Evolutionary conservation across 2,888 invertebrate genomes (phyloP).

Genomic region (Nyleta sp.): DNA sequence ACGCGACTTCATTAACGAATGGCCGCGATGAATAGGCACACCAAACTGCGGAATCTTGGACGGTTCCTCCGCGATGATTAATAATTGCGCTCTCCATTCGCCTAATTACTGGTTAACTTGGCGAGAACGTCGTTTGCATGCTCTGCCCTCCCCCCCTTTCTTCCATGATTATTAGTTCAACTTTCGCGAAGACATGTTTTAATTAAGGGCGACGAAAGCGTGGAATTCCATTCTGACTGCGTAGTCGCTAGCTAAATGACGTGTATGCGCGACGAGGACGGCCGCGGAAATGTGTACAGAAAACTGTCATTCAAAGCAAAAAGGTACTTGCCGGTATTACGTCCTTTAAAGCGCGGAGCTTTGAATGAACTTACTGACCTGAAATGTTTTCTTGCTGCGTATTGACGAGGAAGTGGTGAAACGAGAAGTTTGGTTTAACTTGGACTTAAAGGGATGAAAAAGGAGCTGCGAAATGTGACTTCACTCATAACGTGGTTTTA

Average conservation of each 20-base stretch:
- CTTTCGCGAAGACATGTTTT: constrained; percentile 55
- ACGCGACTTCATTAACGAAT: constrained; percentile 80
- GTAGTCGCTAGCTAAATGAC: constrained; percentile 35
- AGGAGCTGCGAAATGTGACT: constrained; percentile 12
- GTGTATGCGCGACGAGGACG: constrained; percentile 17
- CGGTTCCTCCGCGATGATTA: constrained; percentile 71
- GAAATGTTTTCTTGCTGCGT: constrained; percentile 45
- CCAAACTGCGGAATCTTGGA: constrained; percentile 73
- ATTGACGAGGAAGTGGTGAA: constrained; percentile 52
- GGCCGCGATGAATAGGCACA: constrained; percentile 73
- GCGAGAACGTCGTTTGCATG: constrained; percentile 50
- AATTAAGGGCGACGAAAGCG: constrained; percentile 56
- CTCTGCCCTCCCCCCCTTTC: constrained; percentile 21
- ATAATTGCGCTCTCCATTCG: constrained; percentile 70
- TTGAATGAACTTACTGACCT: constrained; percentile 58
- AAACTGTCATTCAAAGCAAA: constrained; percentile 52
- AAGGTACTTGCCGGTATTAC: constrained; percentile 46
- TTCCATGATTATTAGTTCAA: constrained; percentile 55
- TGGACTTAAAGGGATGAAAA: constrained; percentile 30
- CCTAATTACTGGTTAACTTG: constrained; percentile 75
- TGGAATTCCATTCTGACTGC: constrained; percentile 42
- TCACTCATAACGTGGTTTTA: constrained; percentile 26
- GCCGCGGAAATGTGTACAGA: constrained; percentile 41
- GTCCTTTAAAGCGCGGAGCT: constrained; percentile 49
- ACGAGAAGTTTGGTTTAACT: constrained; percentile 50